Percentiles rank a stretch among this genome's conserved stretches.
phyloP scores from a whole-genome alignment of 2,113 vertebrate genomes.

The Hippolais icterina region DNA sequence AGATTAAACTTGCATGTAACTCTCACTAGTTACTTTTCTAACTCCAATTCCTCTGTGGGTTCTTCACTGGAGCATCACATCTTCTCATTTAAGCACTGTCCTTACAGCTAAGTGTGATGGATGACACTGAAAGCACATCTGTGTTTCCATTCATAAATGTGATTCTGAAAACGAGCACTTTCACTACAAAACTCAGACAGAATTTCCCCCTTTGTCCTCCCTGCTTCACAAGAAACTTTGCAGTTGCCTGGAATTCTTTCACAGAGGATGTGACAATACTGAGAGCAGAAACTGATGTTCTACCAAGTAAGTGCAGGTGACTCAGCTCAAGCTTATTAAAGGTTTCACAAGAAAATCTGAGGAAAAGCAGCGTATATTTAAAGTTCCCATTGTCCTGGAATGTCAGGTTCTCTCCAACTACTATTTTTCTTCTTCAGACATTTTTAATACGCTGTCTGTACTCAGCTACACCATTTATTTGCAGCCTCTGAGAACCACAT shows the following conservation, averaged over 20 bases:
- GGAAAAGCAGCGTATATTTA: background rate
- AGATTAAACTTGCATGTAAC: background rate
- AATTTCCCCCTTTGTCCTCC: background rate
- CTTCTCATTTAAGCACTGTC: background rate
- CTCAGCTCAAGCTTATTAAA: background rate
- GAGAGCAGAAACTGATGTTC: background rate
- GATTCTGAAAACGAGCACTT: background rate
- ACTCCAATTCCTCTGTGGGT: background rate
- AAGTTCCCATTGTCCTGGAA: background rate
- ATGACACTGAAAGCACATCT: fast-evolving
- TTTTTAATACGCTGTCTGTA: background rate
- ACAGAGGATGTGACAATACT: background rate
- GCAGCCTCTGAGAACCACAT: conserved; percentile 5
- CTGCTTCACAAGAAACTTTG: background rate
- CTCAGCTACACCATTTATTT: background rate
- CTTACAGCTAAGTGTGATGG: background rate
- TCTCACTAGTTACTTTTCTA: background rate
- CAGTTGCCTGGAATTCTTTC: background rate
- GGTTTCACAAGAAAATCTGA: background rate
- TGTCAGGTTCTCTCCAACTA: background rate
- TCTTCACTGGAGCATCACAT: background rate
- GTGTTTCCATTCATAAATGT: background rate
- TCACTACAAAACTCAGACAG: background rate
- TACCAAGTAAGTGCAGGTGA: background rate
- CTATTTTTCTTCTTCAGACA: background rate